Percentiles rank a stretch among this genome's conserved stretches.
Evolutionary conservation across 2,888 invertebrate genomes (phyloP).

Genomic region (Metacarcinus magister): DNA sequence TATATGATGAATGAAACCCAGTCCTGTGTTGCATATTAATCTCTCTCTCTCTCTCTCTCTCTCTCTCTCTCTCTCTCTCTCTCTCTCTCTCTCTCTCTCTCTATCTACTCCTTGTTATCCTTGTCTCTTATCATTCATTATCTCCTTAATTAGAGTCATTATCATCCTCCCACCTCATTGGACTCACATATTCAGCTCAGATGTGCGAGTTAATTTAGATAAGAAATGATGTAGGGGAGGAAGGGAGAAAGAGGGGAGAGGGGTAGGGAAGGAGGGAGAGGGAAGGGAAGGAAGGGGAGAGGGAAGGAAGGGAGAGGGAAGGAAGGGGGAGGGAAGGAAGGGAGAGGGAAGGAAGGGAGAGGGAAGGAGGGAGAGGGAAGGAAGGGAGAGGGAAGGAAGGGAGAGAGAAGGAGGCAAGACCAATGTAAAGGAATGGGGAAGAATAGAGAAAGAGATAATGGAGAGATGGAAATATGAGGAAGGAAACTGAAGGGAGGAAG

Average conservation of each 20-base stretch:
- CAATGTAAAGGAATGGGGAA: too few relatives aligned
- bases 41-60: slow-evolving; percentile 48
- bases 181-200: not conserved
- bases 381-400: too few relatives aligned
- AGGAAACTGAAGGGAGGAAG: not conserved
- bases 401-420: too few relatives aligned
- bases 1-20: not conserved
- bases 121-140: not conserved
- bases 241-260: not conserved
- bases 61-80: not conserved
- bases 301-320: not conserved
- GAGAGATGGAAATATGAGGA: too few relatives aligned
- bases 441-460: too few relatives aligned
- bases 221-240: not conserved
- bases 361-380: not conserved
- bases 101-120: not conserved
- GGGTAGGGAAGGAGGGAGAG: not conserved
- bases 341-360: not conserved
- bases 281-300: not conserved
- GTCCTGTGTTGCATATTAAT: not conserved
- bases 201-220: not conserved
- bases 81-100: not conserved
- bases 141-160: not conserved
- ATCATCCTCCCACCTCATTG: not conserved
- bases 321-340: not conserved